Conservation (phyloP, 2,113 vertebrate species). For the Bubalus kerabau region DNA sequence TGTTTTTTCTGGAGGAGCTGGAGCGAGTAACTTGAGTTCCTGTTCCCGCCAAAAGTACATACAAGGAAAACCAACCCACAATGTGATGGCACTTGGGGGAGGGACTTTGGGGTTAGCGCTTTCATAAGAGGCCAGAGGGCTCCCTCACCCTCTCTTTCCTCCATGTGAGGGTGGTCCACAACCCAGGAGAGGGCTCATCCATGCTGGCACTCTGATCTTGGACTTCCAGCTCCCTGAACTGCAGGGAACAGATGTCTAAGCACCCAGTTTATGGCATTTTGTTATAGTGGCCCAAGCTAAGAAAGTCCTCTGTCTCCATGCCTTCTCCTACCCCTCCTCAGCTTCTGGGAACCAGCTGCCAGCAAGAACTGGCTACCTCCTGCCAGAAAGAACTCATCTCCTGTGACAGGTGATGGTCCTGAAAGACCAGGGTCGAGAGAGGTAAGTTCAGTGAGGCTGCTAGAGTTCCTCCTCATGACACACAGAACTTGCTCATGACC, state of each 20-base stretch:
- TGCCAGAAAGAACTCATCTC: neutral
- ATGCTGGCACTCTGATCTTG: neutral
- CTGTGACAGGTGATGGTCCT: neutral
- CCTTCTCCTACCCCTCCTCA: neutral
- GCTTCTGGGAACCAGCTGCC: neutral
- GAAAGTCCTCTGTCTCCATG: too few relatives aligned
- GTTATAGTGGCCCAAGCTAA: neutral
- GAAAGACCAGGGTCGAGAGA: neutral
- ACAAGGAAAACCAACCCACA: neutral
- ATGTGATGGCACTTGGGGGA: rapidly evolving
- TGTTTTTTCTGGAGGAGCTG: neutral
- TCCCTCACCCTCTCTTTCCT: neutral
- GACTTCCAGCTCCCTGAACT: neutral
- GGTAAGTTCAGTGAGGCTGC: neutral
- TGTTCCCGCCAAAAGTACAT: neutral
- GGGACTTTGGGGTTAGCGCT: neutral
- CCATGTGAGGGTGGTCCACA: rapidly evolving
- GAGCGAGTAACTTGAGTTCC: neutral
- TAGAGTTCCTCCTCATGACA: neutral
- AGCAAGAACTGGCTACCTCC: neutral
- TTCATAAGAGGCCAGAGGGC: neutral
- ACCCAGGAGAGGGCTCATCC: neutral
- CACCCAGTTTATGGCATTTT: neutral
- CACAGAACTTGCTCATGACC: neutral
- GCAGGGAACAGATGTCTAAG: neutral